phyloP scores from a whole-genome alignment of 2,888 invertebrate genomes.

The Teleogryllus oceanicus region DNA sequence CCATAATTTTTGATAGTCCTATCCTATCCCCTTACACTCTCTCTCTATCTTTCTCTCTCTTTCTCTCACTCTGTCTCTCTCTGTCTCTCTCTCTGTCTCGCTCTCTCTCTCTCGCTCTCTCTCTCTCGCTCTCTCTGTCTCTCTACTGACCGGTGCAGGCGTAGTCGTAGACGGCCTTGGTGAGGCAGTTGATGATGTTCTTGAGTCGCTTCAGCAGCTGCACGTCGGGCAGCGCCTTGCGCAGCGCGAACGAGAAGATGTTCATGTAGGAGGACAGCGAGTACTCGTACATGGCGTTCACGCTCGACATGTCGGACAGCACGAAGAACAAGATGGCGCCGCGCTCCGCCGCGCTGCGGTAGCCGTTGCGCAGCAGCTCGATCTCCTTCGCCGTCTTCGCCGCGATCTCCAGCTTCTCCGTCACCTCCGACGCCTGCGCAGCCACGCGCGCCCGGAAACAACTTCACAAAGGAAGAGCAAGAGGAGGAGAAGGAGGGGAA shows the following conservation, averaged over 20 bases:
- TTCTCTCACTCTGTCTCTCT: too few relatives aligned
- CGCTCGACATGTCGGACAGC: conserved; percentile 81
- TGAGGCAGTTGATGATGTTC: conserved; percentile 81
- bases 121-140: too few relatives aligned
- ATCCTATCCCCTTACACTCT: too few relatives aligned
- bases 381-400: conserved; percentile 75
- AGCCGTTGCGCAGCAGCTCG: conserved; percentile 77
- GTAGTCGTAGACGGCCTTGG: conserved; percentile 84
- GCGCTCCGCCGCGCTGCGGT: conserved; percentile 77
- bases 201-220: conserved; percentile 66
- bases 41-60: too few relatives aligned
- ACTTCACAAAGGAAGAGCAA: too few relatives aligned
- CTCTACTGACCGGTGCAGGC: conserved; percentile 79
- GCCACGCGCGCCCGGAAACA: too few relatives aligned
- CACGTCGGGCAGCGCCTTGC: conserved; percentile 78
- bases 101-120: too few relatives aligned
- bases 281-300: conserved; percentile 91
- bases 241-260: conserved; percentile 76
- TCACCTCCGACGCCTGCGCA: conserved; percentile 50
- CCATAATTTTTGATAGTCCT: too few relatives aligned
- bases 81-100: too few relatives aligned
- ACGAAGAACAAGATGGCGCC: conserved; percentile 90
- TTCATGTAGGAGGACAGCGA: conserved; percentile 80
- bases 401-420: conserved; percentile 73
- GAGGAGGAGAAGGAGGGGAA: too few relatives aligned